Evolutionary conservation across 2,888 invertebrate species (phyloP).

Genomic region (Neoascia interrupta): DNA sequence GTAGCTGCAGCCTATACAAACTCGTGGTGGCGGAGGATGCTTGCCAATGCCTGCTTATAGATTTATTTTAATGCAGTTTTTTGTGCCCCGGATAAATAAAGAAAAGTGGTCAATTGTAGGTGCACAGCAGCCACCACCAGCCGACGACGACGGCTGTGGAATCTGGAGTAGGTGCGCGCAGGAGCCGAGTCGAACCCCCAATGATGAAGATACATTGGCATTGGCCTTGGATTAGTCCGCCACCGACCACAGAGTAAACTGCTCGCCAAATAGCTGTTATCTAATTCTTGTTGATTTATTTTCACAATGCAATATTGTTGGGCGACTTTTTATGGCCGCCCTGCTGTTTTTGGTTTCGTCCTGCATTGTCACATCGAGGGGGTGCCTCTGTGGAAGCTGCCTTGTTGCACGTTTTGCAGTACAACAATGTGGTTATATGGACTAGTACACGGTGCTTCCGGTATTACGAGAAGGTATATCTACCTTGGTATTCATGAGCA

Average conservation of each 20-base stretch:
- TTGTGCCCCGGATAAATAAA: conserved; percentile 67
- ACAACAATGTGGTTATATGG: no score
- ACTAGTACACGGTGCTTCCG: no score
- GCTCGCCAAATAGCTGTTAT: conserved; percentile 49
- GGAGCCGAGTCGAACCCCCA: conserved; percentile 16
- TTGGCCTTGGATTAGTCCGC: conserved; percentile 62
- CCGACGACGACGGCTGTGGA: conserved; percentile 8
- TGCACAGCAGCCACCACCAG: conserved; percentile 36
- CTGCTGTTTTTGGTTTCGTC: conserved; percentile 16
- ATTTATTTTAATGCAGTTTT: conserved; percentile 67
- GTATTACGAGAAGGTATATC: no score
- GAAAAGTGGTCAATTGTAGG: conserved; percentile 66
- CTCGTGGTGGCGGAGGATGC: conserved; percentile 18
- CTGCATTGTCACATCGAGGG: background rate
- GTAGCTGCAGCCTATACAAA: background rate
- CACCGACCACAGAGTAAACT: conserved; percentile 1
- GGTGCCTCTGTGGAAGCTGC: background rate
- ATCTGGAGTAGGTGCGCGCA: conserved; percentile 40
- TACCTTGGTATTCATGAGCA: no score
- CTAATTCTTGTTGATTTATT: conserved; percentile 64
- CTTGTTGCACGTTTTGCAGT: background rate
- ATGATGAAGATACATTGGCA: conserved; percentile 66
- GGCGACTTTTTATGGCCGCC: conserved; percentile 31
- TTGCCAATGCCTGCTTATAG: conserved; percentile 36
- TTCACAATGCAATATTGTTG: conserved; percentile 47